phyloP scores from a whole-genome alignment of 2,797 vertebrate species.

The Atherinosoma microstoma region DNA sequence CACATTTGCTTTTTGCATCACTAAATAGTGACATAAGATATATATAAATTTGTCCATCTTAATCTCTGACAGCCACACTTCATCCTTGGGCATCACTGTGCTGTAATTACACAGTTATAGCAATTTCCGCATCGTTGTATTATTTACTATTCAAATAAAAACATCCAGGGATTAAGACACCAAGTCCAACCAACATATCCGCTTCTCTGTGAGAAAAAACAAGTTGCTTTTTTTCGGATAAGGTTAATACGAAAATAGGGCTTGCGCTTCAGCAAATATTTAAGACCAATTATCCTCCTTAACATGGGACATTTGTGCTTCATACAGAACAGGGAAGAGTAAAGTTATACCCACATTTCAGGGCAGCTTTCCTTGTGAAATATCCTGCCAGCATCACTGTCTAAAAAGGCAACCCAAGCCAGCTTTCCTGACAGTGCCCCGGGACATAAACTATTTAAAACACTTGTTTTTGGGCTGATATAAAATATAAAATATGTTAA shows the following conservation, averaged over 20 bases:
- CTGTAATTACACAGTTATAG: conserved; percentile 29
- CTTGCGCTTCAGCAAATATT: neutral
- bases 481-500: neutral
- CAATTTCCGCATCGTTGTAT: neutral
- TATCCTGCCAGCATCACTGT: conserved; percentile 50
- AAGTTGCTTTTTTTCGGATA: neutral
- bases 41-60: neutral
- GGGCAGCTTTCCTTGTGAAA: conserved; percentile 39
- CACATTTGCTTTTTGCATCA: neutral
- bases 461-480: no score
- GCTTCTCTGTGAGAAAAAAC: neutral
- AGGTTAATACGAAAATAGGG: neutral
- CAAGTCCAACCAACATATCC: neutral
- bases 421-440: neutral
- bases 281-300: neutral
- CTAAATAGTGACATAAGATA: neutral
- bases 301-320: neutral
- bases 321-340: neutral
- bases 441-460: neutral
- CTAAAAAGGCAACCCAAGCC: conserved; percentile 21
- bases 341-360: conserved; percentile 26
- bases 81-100: neutral
- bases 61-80: neutral
- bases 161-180: neutral
- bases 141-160: neutral